phyloP scores from a whole-genome alignment of 1,140 invertebrate genomes.

The Notospermus geniculatus region DNA sequence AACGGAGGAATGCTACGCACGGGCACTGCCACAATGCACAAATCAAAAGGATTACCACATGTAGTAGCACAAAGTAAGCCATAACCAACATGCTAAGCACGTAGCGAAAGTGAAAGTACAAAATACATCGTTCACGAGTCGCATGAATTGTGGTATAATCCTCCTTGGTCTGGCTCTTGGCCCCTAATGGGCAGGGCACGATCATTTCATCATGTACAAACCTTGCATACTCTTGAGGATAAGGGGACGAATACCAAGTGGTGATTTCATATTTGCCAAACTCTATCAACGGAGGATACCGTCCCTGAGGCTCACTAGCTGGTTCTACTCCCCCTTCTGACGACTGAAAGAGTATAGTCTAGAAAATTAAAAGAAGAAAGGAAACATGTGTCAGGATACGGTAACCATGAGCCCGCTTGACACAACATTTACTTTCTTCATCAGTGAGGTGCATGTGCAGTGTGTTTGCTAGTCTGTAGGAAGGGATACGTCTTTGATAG shows the following conservation, averaged over 20 bases:
- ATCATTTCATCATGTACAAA: slow-evolving; percentile 44
- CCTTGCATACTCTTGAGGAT: slow-evolving; percentile 95
- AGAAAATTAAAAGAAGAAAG: slow-evolving; percentile 2
- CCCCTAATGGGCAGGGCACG: no score
- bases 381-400: slow-evolving; percentile 2
- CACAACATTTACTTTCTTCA: no score
- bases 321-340: not conserved
- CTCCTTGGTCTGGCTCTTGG: no score
- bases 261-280: slow-evolving; percentile 96
- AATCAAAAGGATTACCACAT: no score
- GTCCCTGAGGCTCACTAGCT: slow-evolving; percentile 26
- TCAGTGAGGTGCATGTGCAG: no score
- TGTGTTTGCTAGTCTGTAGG: no score
- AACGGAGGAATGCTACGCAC: no score
- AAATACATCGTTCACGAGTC: not conserved
- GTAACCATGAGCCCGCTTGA: no score
- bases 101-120: not conserved
- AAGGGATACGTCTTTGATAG: no score
- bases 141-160: not conserved
- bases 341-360: slow-evolving; percentile 10
- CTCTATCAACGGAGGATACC: slow-evolving; percentile 67
- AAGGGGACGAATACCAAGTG: slow-evolving; percentile 99
- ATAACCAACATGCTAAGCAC: no score
- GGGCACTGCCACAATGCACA: no score
- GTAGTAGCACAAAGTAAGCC: no score